phyloP scores from a whole-genome alignment of 53 echinoderm and acorn worm species.

The Luidia sarsii region DNA sequence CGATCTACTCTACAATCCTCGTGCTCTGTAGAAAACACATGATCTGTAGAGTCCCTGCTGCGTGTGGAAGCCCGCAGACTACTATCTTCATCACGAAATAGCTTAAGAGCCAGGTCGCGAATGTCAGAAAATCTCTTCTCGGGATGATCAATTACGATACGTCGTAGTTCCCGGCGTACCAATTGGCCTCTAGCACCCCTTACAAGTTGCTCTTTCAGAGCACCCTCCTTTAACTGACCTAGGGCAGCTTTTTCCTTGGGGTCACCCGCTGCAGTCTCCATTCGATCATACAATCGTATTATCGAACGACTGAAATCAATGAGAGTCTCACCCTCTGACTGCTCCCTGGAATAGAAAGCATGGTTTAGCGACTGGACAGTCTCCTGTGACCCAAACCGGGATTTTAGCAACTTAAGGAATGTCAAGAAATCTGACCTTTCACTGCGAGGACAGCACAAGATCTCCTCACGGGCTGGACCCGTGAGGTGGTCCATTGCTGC shows the following conservation, averaged over 20 bases:
- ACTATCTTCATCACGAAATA: conserved; percentile 13
- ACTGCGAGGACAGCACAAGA: conserved; percentile 8
- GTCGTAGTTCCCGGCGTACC: not conserved
- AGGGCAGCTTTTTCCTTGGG: conserved; percentile 11
- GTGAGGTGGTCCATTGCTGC: conserved; percentile 33
- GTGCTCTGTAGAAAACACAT: not conserved
- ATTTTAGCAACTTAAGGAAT: not conserved
- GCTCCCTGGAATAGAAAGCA: conserved; percentile 23
- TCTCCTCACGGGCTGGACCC: conserved; percentile 30
- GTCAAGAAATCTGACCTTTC: not conserved
- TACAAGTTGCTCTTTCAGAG: conserved; percentile 24
- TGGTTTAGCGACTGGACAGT: conserved; percentile 29
- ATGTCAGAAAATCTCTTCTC: conserved; percentile 1
- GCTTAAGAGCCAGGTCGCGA: not conserved
- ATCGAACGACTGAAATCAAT: conserved; percentile 28
- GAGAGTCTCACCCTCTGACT: conserved; percentile 12
- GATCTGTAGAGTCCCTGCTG: not conserved
- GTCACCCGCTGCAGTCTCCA: conserved; percentile 11
- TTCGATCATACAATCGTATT: conserved; percentile 24
- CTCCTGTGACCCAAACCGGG: conserved; percentile 9
- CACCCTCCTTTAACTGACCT: conserved; percentile 14
- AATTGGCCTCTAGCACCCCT: not conserved
- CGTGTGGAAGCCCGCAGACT: not conserved
- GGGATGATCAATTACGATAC: conserved; percentile 9
- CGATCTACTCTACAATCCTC: not conserved